Percentiles rank a stretch among this genome's conserved stretches.
Conservation (phyloP, 1,140 invertebrate genomes). For the Microvelia longipes region DNA sequence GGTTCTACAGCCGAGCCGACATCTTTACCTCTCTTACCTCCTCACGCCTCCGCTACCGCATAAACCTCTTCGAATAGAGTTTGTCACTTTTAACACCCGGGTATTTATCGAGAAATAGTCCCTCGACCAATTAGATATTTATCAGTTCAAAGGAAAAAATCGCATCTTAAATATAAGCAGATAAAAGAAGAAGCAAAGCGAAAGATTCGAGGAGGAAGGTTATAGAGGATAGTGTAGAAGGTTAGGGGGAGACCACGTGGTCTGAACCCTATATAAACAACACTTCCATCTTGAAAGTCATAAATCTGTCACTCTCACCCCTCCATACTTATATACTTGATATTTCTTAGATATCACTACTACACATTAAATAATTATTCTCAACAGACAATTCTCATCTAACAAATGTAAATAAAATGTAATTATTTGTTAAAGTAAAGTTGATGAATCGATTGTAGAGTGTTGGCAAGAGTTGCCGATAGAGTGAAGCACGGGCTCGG, state of each 20-base stretch:
- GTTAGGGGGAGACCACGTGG: not conserved
- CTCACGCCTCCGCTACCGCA: not conserved
- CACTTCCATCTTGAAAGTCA: not conserved
- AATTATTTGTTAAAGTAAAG: not conserved
- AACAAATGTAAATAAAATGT: not conserved
- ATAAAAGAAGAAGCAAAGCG: not conserved
- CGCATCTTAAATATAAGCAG: not conserved
- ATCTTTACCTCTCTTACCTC: not conserved
- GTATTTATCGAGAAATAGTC: not conserved
- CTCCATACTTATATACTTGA: not conserved
- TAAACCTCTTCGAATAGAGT: not conserved
- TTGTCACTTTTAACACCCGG: not conserved
- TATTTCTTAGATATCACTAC: not conserved
- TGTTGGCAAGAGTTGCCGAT: not conserved
- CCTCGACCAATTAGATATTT: not conserved
- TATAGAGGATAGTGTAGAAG: not conserved
- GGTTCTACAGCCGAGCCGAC: not conserved
- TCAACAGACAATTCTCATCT: not conserved
- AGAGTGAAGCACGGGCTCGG: not conserved
- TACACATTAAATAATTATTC: not conserved
- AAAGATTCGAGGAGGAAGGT: not conserved
- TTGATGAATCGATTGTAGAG: not conserved
- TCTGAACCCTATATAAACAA: not conserved
- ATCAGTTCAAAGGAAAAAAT: not conserved
- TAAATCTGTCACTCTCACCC: not conserved